Evolutionary conservation across 2,113 vertebrate species (phyloP).

Genomic region (Motacilla alba): DNA sequence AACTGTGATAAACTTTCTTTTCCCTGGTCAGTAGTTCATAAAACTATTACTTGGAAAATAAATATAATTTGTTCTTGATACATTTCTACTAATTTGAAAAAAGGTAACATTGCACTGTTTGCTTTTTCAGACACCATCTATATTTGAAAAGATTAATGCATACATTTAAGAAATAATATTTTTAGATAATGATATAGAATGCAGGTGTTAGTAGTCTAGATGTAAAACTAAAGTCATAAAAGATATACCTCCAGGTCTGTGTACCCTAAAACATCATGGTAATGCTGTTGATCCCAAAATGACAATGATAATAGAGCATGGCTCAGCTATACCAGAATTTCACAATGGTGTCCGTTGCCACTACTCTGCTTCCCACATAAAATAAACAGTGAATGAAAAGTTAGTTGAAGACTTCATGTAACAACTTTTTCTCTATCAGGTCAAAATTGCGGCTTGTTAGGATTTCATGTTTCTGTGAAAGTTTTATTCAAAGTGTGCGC

Average conservation of each 20-base stretch:
- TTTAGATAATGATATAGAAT: neutral
- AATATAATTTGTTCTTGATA: neutral
- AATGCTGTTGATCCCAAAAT: neutral
- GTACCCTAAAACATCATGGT: neutral
- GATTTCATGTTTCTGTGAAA: neutral
- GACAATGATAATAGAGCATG: neutral
- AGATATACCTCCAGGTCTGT: neutral
- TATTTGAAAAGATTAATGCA: neutral
- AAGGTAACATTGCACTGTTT: neutral
- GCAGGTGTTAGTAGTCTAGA: neutral
- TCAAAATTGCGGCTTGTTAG: neutral
- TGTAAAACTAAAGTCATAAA: neutral
- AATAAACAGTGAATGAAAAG: neutral
- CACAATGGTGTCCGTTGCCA: neutral
- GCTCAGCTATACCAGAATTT: neutral
- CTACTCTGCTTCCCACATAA: neutral
- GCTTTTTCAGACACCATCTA: neutral
- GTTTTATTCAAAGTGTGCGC: neutral
- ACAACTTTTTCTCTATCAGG: neutral
- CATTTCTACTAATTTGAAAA: neutral
- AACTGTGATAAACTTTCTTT: neutral
- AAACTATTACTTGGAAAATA: neutral
- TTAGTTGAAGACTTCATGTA: neutral
- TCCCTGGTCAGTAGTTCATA: neutral
- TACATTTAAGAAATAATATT: neutral